Conservation (phyloP, 2,113 vertebrate genomes). For the Jacana jacana region DNA sequence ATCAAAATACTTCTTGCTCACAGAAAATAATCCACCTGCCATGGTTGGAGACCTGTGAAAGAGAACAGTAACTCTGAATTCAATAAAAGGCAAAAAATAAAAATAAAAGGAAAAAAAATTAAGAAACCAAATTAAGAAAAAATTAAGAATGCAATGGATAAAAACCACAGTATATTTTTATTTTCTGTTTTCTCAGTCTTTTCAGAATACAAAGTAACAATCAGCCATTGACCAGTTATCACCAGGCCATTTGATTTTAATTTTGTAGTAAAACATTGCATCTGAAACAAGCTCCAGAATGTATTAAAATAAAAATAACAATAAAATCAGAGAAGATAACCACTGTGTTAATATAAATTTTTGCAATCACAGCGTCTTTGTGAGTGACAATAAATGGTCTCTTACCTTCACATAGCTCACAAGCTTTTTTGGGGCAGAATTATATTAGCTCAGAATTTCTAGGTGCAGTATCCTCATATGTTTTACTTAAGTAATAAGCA, state of each 20-base stretch:
- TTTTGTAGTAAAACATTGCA: neutral
- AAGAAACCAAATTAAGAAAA: too few relatives aligned
- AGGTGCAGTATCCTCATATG: neutral
- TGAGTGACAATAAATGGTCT: neutral
- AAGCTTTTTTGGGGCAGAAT: neutral
- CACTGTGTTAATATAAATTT: neutral
- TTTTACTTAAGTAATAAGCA: neutral
- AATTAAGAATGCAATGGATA: neutral
- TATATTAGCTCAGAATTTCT: neutral
- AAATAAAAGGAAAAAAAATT: neutral
- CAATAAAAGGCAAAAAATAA: neutral
- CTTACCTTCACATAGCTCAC: neutral
- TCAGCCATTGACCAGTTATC: neutral
- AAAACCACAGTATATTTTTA: neutral
- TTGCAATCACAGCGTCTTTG: neutral
- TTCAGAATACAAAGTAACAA: neutral
- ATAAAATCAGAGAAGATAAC: neutral
- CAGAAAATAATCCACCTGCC: slow-evolving; percentile 97
- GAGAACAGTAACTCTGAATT: neutral
- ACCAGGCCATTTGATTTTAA: neutral
- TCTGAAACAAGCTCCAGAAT: neutral
- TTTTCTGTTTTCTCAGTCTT: neutral
- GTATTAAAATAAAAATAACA: neutral
- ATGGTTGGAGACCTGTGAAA: slow-evolving; percentile 92
- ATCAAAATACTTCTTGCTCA: slow-evolving; percentile 91